Percentiles rank a stretch among this genome's conserved stretches.
Evolutionary conservation across 2,888 invertebrate genomes (phyloP).

Genomic region (Eupithecia pulchellata): DNA sequence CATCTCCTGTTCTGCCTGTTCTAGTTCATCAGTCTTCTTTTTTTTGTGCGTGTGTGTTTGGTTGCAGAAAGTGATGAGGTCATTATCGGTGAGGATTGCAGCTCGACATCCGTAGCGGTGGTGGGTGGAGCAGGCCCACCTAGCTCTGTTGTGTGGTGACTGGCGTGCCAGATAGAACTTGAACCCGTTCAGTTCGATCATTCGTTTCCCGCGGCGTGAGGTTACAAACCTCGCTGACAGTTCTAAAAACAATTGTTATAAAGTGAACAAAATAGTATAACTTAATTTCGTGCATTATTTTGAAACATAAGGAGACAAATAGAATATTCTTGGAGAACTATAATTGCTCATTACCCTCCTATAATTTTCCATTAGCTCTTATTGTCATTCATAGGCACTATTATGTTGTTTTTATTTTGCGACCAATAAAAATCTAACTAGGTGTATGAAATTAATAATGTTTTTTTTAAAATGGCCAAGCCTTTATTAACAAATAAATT

Average conservation of each 20-base stretch:
- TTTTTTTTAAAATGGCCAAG: too few relatives aligned
- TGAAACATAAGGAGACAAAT: background rate
- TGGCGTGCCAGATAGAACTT: slow-evolving; percentile 56
- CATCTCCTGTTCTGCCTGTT: background rate
- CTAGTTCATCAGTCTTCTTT: slow-evolving; percentile 13
- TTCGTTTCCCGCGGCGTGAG: slow-evolving; percentile 49
- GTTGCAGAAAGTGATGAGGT: slow-evolving; percentile 50
- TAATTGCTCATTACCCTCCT: background rate
- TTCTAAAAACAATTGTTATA: background rate
- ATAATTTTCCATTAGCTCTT: background rate
- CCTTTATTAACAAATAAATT: too few relatives aligned
- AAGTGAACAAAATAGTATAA: background rate
- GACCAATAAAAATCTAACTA: background rate
- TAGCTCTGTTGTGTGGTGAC: slow-evolving; percentile 43
- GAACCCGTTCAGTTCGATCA: slow-evolving; percentile 50
- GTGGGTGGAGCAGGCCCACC: slow-evolving; percentile 67
- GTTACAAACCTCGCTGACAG: slow-evolving; percentile 48
- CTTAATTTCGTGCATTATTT: background rate
- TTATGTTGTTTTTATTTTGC: too few relatives aligned
- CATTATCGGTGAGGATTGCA: slow-evolving; percentile 54
- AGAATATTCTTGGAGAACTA: background rate
- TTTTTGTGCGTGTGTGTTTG: slow-evolving; percentile 47
- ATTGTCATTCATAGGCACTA: background rate
- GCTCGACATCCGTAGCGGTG: slow-evolving; percentile 58
- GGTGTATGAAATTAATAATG: background rate